Percentiles rank a stretch among this genome's conserved stretches.
phyloP scores from a whole-genome alignment of 2,113 vertebrate genomes.

The Scatophagus argus region DNA sequence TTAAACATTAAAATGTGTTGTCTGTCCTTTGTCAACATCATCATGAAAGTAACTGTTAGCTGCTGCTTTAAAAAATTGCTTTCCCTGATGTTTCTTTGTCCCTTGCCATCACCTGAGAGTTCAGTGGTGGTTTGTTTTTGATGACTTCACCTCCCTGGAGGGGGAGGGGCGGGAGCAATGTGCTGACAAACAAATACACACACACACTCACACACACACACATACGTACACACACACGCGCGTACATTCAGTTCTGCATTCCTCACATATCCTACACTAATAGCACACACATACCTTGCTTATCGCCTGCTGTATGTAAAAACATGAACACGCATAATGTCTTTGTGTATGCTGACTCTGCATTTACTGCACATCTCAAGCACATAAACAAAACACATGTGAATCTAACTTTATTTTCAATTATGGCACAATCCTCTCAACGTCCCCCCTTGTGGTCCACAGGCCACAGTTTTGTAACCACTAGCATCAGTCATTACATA shows the following conservation, averaged over 20 bases:
- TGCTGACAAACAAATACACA: conserved; percentile 65
- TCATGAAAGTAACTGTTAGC: not conserved
- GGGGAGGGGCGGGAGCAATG: conserved; percentile 46
- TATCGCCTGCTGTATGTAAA: conserved; percentile 35
- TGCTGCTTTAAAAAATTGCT: conserved; percentile 39
- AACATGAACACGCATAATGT: conserved; percentile 32
- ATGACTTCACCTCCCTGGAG: conserved; percentile 58
- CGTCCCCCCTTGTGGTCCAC: not conserved
- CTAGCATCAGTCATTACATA: not conserved
- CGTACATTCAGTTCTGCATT: conserved; percentile 61
- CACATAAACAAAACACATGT: conserved; percentile 1
- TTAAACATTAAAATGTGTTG: not conserved
- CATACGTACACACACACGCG: conserved; percentile 32
- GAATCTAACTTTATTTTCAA: not conserved
- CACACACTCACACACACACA: conserved; percentile 37
- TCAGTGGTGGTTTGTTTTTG: conserved; percentile 53
- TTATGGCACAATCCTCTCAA: not conserved
- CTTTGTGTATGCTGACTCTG: conserved; percentile 51
- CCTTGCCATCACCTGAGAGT: conserved; percentile 66
- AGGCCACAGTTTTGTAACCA: conserved; percentile 3
- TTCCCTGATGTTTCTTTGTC: conserved; percentile 55
- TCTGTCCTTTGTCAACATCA: not conserved
- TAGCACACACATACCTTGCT: conserved; percentile 45
- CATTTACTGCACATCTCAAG: conserved; percentile 15
- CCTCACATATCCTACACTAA: conserved; percentile 66